Base-by-base conservation (phyloP, 2,797 vertebrate species). In the Chelonia mydas region DNA sequence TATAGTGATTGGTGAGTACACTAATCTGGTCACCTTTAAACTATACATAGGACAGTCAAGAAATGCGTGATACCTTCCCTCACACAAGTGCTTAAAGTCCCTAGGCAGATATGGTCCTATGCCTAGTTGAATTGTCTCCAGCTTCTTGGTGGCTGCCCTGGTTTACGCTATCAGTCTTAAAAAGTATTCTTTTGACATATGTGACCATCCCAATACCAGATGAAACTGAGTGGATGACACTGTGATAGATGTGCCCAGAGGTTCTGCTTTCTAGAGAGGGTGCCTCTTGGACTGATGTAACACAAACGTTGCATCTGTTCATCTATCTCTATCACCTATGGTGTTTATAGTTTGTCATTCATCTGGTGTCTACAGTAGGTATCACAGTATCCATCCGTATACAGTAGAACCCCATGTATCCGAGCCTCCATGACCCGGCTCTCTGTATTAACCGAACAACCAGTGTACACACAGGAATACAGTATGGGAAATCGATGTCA, bases 141-240 rank as follows among this genome's bases (percentile, higher is more conserved):
- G 41, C 41, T 1, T 45, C 37, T 13, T 76, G 25, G 37, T 68
- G 84, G n/a, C 12, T 87, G 41, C 0, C 1, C 54, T n/a, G 57
- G 3, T 0, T 0, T n/a, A 23, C 9, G 13, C 2, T 2, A 27
- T 78, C 89, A 1, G 47, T 49, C 3, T 7, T 54, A 83, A 33
- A 86, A 76, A 3, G 13, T 0, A 57, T 11, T 54, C 17, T 28
- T 45, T 74, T 25, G 3, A 45, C n/a, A 91, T 83, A 88, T 49
- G 23, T 57, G 33, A 13, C 94, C 72, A 88, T 2, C 5, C 2
- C 31, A 61, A 31, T 41, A 28, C 12, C 45, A 6, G 45, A 90
- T 37, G 5, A 84, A 33, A 59, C 7, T 37, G 74, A 72, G 45
- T 61, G 47, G 84, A 87, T 15, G 10, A 91, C 78, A 13, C 27